These are phyloP conservation scores for Cylindroiulus punctatus DNA, from an alignment of 2,888 invertebrate species.

Conservation along the genomic window DNA sequence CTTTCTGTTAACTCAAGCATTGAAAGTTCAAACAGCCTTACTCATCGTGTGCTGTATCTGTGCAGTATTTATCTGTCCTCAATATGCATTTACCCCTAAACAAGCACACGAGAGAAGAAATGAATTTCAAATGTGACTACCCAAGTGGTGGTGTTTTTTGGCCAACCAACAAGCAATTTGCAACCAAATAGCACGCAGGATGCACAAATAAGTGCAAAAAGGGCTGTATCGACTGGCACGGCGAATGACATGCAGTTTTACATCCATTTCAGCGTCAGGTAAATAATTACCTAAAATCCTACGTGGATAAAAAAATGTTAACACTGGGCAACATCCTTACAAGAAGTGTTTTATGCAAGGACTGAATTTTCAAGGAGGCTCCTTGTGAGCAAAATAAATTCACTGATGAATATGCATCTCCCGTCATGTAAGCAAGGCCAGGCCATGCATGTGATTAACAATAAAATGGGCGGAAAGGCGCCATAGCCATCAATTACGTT, in stretches of 20 bases:
- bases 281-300: neutral
- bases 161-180: neutral
- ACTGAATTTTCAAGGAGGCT: constrained; percentile 6
- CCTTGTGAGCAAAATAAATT: neutral
- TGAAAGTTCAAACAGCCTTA: neutral
- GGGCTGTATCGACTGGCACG: neutral
- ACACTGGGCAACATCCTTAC: too few species aligned
- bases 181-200: neutral
- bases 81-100: neutral
- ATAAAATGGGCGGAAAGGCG: neutral
- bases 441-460: neutral
- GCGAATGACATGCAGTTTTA: neutral
- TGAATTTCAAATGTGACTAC: neutral
- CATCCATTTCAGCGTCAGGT: neutral
- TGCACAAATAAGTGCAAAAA: neutral
- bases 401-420: neutral
- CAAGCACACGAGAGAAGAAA: neutral
- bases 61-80: neutral
- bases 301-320: too few species aligned
- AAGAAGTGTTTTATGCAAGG: too few species aligned
- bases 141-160: neutral
- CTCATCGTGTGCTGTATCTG: too few species aligned
- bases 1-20: neutral
- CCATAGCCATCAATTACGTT: neutral
- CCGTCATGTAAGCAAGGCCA: neutral